Evolutionary conservation across 2,797 vertebrate genomes (phyloP).

Genomic region (Hoplostethus atlanticus): DNA sequence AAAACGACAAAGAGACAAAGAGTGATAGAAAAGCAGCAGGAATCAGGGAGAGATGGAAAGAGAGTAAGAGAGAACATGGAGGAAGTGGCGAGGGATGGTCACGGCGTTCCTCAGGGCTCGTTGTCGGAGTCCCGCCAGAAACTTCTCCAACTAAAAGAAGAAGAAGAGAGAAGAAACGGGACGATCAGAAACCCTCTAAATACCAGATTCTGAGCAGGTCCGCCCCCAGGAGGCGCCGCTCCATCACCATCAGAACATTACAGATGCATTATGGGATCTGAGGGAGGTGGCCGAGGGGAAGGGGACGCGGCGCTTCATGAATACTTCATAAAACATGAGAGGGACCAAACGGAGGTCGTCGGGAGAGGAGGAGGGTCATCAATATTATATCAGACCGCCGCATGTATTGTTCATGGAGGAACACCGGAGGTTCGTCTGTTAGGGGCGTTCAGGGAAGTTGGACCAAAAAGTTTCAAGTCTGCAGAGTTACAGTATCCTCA

Average conservation of each 20-base stretch:
- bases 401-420: conserved; percentile 46
- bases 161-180: conserved; percentile 13
- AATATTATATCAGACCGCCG: conserved; percentile 78
- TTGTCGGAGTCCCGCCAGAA: conserved; percentile 1
- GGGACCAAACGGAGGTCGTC: conserved; percentile 80
- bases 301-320: conserved; percentile 66
- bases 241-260: conserved; percentile 75
- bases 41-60: not conserved
- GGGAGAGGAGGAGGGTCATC: conserved; percentile 77
- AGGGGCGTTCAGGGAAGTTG: conserved; percentile 45
- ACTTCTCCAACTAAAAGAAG: conserved; percentile 22
- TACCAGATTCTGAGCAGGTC: conserved; percentile 13
- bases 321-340: conserved; percentile 86
- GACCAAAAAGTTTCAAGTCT: conserved; percentile 42
- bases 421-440: conserved; percentile 37
- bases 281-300: conserved; percentile 48
- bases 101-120: conserved; percentile 43
- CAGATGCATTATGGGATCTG: conserved; percentile 82
- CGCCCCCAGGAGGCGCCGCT: conserved; percentile 45
- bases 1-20: conserved; percentile 1
- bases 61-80: not conserved
- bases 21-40: not conserved
- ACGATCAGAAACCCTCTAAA: conserved; percentile 32
- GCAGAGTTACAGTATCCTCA: conserved; percentile 27
- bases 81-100: not conserved